Evolutionary conservation across 2,797 vertebrate species (phyloP), one percentile per base, ranked within the genome.

Genomic region (Dendrocincla tyrannina): DNA sequence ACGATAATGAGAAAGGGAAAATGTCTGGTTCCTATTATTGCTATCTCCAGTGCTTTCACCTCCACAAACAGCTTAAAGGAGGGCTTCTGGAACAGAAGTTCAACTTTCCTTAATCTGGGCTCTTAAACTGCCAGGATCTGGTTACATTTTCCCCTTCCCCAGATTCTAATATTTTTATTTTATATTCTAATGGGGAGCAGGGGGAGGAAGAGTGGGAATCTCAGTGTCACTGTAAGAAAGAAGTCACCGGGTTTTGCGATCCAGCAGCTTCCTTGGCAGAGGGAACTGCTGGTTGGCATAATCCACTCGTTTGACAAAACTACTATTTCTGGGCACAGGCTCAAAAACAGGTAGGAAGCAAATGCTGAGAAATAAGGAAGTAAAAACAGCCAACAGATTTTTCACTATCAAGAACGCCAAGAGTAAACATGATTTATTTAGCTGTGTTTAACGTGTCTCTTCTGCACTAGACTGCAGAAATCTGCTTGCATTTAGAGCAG

Each of bases 291-390:
- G 98, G 97, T 97, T 98, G 98, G 98, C 98, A 98, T 97, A 96
- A 97, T 97, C 96, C 91, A 95, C 97, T 97, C 97, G 44, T 97
- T 98, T 98, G 98, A 98, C 97, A 98, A 98, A 98, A 98, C 98
- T 98, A 98, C 98, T 98, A 98, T 98, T 98, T 98, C 98, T 98
- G 98, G 98, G 98, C 98, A 98, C 95, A 16, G 84, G 72, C 98
- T 98, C 98, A 98, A 98, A 98, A 98, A 97, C 98, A 98, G 98
- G 98, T 98, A 98, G 98, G 98, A 98, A 98, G 98, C 98, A 98
- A 98, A 98, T 96, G 97, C 98, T 97, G 97, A 98, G 97, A 98
- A 98, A 98, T 97, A 97, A 98, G 98, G 98, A 98, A 98, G 98
- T 97, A 96, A 97, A 98, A 98, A 97, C 96, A 98, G 98, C 98